Conservation (phyloP, 2,797 vertebrate genomes). For the Anableps anableps region DNA sequence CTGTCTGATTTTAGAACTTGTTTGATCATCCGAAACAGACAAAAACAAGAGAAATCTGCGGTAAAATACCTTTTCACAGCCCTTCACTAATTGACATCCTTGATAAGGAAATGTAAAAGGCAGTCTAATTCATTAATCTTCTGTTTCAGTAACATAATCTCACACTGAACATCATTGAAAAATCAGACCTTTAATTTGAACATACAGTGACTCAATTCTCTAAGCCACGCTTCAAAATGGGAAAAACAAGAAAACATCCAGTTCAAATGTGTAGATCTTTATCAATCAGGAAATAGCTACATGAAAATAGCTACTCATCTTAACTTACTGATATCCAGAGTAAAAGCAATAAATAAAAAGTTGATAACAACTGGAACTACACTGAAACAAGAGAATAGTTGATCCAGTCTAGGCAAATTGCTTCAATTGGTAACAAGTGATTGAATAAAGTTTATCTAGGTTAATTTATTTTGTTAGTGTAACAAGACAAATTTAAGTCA, state of each 20-base stretch:
- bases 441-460: too few relatives aligned
- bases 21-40: background rate
- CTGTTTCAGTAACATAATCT: background rate
- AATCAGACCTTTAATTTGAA: background rate
- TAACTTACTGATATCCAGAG: background rate
- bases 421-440: too few relatives aligned
- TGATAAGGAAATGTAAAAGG: background rate
- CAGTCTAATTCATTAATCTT: background rate
- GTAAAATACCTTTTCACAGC: background rate
- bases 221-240: background rate
- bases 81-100: background rate
- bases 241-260: background rate
- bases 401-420: too few relatives aligned
- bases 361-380: background rate
- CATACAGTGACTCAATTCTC: background rate
- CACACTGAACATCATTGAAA: background rate
- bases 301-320: background rate
- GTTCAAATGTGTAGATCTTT: background rate
- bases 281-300: background rate
- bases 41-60: background rate
- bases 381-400: too few relatives aligned
- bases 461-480: too few relatives aligned
- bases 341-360: background rate
- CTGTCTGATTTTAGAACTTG: background rate
- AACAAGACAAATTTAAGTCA: too few relatives aligned